Conservation (phyloP, 2,888 invertebrate species). For the Trachelus troglodyta region DNA sequence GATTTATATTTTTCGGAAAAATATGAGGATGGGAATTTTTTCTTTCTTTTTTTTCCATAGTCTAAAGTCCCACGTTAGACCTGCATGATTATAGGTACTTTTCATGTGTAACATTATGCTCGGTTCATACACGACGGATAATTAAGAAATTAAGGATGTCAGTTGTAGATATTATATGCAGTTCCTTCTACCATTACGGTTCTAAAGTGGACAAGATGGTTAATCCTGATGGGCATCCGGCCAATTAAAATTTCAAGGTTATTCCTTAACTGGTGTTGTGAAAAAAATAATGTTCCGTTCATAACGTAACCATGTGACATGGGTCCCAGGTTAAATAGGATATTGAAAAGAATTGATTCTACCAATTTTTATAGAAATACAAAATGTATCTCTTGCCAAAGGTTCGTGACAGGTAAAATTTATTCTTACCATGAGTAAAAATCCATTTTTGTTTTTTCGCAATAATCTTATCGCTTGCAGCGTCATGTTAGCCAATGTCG, state of each 20-base stretch:
- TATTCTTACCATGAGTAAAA: slow-evolving; percentile 67
- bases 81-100: background rate
- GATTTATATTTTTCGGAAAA: background rate
- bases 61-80: background rate
- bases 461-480: slow-evolving; percentile 70
- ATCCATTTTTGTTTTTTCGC: slow-evolving; percentile 67
- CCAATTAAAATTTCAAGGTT: slow-evolving; percentile 18
- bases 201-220: slow-evolving; percentile 28
- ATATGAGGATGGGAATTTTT: background rate
- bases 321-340: background rate
- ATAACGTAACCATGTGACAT: too few relatives aligned
- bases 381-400: background rate
- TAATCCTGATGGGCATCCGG: slow-evolving; percentile 41
- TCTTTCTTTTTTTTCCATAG: background rate
- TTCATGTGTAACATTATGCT: background rate
- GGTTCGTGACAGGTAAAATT: background rate
- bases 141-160: slow-evolving; percentile 40
- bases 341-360: background rate
- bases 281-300: too few relatives aligned
- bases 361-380: background rate
- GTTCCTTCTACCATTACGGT: slow-evolving; percentile 33
- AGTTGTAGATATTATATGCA: slow-evolving; percentile 31
- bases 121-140: slow-evolving; percentile 21
- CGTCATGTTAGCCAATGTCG: slow-evolving; percentile 73
- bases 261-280: too few relatives aligned